Evolutionary conservation across 2,888 invertebrate species (phyloP).

Genomic region (Melikaiella ostensackeni): DNA sequence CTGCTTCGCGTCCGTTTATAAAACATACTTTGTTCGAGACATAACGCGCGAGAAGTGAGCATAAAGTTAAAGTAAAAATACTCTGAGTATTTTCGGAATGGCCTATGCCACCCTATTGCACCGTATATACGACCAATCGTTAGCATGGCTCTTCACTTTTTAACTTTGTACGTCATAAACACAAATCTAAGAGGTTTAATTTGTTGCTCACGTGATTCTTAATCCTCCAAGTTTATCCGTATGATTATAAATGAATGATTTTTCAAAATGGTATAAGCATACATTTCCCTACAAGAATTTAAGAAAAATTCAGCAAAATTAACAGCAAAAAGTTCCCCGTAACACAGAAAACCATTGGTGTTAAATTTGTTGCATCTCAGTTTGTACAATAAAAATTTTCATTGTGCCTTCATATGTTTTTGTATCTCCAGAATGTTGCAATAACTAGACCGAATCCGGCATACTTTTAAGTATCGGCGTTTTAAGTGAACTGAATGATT

Average conservation of each 20-base stretch:
- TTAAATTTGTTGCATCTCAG: no score
- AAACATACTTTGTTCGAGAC: conserved; percentile 59
- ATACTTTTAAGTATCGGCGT: no score
- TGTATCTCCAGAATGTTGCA: no score
- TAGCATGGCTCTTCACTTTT: conserved; percentile 44
- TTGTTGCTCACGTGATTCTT: not conserved
- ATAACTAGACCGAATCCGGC: no score
- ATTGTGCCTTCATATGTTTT: no score
- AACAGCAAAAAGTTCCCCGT: no score
- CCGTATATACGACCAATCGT: conserved; percentile 49
- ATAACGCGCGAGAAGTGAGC: conserved; percentile 57
- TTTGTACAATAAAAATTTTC: no score
- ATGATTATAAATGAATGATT: no score
- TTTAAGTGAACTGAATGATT: no score
- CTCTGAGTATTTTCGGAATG: conserved; percentile 70
- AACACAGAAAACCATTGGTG: no score
- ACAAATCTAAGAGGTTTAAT: conserved; percentile 5
- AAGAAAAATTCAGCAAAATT: not conserved
- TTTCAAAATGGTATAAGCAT: not conserved
- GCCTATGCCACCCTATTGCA: conserved; percentile 50
- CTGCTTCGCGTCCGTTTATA: conserved; percentile 39
- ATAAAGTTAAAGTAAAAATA: conserved; percentile 72
- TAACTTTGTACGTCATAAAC: conserved; percentile 28
- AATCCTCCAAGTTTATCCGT: not conserved
- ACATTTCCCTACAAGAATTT: not conserved